Percentiles rank a stretch among this genome's conserved stretches.
Conservation (phyloP, 2,888 invertebrate genomes). For the Dynastes hyllus region DNA sequence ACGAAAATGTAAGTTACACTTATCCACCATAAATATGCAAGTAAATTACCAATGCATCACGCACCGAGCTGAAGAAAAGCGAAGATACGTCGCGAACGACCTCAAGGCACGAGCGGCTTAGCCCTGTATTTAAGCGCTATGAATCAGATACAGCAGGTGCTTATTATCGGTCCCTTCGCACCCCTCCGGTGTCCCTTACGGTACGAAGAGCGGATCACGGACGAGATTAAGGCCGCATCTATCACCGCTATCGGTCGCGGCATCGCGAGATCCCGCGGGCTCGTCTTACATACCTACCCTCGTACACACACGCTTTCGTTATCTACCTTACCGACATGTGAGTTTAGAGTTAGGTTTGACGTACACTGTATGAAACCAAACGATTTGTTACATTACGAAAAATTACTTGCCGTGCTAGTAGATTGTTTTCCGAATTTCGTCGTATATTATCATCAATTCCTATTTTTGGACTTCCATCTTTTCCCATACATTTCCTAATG, state of each 20-base stretch:
- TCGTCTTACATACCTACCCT: conserved; percentile 35
- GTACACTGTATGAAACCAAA: not conserved
- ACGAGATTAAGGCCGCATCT: conserved; percentile 59
- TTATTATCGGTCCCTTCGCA: conserved; percentile 62
- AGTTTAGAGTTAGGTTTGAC: not conserved
- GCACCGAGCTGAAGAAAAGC: conserved; percentile 53
- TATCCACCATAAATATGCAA: conserved; percentile 49
- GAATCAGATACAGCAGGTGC: conserved; percentile 68
- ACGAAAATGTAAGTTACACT: conserved; percentile 36
- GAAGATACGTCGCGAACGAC: conserved; percentile 52
- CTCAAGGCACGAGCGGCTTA: conserved; percentile 61
- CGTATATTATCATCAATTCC: no score
- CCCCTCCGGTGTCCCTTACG: conserved; percentile 52
- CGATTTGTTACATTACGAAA: no score
- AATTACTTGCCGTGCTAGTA: no score
- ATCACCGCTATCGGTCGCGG: conserved; percentile 59
- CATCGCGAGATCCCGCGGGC: conserved; percentile 54
- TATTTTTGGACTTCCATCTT: no score
- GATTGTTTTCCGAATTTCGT: no score
- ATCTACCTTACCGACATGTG: not conserved
- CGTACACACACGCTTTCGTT: not conserved
- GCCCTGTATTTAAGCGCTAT: conserved; percentile 67
- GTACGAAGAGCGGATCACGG: conserved; percentile 50
- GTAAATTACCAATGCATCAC: conserved; percentile 51
- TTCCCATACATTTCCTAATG: no score